Evolutionary conservation across 2,113 vertebrate species (phyloP), one percentile per base, ranked within the genome.

Genomic region (Psittacus erithacus): DNA sequence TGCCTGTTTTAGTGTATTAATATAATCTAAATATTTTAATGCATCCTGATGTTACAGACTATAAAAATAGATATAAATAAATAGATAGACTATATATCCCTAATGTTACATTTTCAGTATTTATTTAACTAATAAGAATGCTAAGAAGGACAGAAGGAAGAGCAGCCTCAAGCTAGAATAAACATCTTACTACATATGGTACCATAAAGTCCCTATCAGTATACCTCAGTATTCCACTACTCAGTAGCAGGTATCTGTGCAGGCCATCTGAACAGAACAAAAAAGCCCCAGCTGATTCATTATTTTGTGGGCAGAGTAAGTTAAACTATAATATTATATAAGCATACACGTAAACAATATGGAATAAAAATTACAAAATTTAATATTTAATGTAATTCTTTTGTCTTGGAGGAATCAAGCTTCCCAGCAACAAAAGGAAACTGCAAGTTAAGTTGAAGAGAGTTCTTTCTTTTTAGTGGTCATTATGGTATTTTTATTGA

Each of bases 171-270:
- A 71, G 60, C 52, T 33, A 43, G 33, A 62, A 60, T 80, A 68
- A 50, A 46, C 20, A 57, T 68, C 43, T 92, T 16, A 23, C 69
- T 76, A 96, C 98, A 0, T 63, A 7, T 18, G 13, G 98, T 97
- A 99, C 98, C 97, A 95, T 98, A 97, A 92, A 99, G 98, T 93
- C 98, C 96, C 63, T 98, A 96, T 96, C 98, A 98, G 94, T 99
- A 98, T 96, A 98, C 98, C 97, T 98, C 98, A 15, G 98, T 98
- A 89, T 81, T 83, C 50, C 10, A 1, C 29, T 52, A 9, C 5
- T 68, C 43, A 35, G 52, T 1, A 43, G 38, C 11, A 57, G 93
- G 98, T 97, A 96, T 98, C 98, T 19, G 97, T 98, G 93, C 98
- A 98, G 20, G 98, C 98, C 63, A 82, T 93, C 97, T 99, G 98